Conservation (phyloP, 1,140 invertebrate species). For the Acromyrmex echinatior region DNA sequence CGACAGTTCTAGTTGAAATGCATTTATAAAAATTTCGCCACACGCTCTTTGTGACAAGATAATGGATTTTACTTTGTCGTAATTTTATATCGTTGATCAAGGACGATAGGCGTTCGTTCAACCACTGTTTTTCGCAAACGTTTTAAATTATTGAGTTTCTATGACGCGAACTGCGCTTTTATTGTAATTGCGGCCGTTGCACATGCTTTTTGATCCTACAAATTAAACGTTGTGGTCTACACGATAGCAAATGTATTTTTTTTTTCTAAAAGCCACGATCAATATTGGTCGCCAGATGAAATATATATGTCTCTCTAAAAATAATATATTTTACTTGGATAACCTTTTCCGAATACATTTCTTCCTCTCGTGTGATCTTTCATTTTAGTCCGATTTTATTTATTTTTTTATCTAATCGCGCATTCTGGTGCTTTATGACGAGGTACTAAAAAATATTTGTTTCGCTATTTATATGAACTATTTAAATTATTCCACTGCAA, state of each 20-base stretch:
- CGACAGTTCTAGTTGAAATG: constrained; percentile 25
- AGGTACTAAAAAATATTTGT: background rate
- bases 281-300: background rate
- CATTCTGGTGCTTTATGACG: background rate
- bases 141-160: constrained; percentile 41
- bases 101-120: constrained; percentile 15
- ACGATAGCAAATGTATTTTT: constrained; percentile 14
- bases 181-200: constrained; percentile 35
- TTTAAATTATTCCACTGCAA: background rate
- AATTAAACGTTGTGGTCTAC: constrained; percentile 41
- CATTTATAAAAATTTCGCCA: constrained; percentile 37
- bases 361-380: background rate
- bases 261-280: background rate
- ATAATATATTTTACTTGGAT: constrained; percentile 13
- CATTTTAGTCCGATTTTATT: background rate
- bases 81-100: constrained; percentile 54
- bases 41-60: constrained; percentile 47
- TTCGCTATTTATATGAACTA: background rate
- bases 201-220: constrained; percentile 36
- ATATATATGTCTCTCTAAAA: background rate
- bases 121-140: constrained; percentile 37
- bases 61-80: constrained; percentile 45
- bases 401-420: background rate
- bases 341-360: background rate
- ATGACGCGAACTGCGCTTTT: constrained; percentile 17